These are phyloP conservation scores for Amblyjoppa proteus DNA, from an alignment of 2,888 invertebrate species.

Conservation along the genomic window DNA sequence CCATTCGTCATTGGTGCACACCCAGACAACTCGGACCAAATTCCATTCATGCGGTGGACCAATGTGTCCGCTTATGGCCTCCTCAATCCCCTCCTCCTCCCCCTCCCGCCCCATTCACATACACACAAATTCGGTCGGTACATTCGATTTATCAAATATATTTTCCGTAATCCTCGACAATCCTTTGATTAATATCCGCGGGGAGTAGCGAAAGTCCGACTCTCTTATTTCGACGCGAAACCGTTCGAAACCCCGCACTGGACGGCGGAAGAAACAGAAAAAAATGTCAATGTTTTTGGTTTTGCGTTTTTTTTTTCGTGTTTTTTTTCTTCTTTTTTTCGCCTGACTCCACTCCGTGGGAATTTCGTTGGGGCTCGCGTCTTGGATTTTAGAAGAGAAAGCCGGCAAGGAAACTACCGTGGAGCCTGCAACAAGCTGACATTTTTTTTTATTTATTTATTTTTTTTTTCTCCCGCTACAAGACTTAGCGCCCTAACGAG, in stretches of 20 bases:
- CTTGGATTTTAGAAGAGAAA: neutral
- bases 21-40: slow-evolving; percentile 26
- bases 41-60: slow-evolving; percentile 54
- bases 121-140: slow-evolving; percentile 32
- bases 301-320: neutral
- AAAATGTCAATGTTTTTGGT: too few relatives aligned
- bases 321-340: too few relatives aligned
- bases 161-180: slow-evolving; percentile 58
- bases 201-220: neutral
- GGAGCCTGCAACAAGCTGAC: neutral
- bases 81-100: neutral
- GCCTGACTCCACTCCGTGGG: neutral
- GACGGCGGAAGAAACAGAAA: neutral
- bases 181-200: slow-evolving; percentile 53
- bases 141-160: slow-evolving; percentile 58
- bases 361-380: neutral
- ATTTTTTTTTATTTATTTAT: slow-evolving; percentile 14
- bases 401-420: neutral
- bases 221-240: slow-evolving; percentile 16
- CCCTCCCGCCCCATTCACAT: slow-evolving; percentile 8
- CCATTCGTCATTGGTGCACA: slow-evolving; percentile 61
- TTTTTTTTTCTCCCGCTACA: neutral
- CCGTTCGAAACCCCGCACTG: neutral
- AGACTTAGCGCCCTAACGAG: slow-evolving; percentile 1
- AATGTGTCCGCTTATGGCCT: slow-evolving; percentile 17